Percentiles rank a stretch among this genome's conserved stretches.
Evolutionary conservation across 2,797 vertebrate species (phyloP).

Genomic region (Coregonus sp.): DNA sequence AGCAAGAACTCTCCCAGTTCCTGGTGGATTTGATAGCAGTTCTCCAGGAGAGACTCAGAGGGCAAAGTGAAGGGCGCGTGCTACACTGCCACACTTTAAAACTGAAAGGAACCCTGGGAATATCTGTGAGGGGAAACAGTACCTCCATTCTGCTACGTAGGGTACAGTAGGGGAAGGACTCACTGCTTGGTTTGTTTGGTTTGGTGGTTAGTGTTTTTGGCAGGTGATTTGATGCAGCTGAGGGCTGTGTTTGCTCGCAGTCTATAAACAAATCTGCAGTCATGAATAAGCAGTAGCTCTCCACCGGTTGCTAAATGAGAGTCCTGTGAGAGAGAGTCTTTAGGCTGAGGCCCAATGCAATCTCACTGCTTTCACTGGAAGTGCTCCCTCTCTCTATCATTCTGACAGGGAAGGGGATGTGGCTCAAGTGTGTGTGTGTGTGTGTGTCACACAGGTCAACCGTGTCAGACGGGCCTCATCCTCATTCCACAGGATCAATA

Average conservation of each 20-base stretch:
- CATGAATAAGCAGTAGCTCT: constrained; percentile 46
- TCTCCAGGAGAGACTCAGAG: constrained; percentile 21
- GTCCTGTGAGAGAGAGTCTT: constrained; percentile 31
- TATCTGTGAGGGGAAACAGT: constrained; percentile 17
- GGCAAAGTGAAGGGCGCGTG: constrained; percentile 16
- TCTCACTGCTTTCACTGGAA: constrained; percentile 37
- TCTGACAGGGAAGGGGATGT: constrained; percentile 17
- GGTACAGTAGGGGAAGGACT: neutral
- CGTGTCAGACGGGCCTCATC: constrained; percentile 53
- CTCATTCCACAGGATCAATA: constrained; percentile 66
- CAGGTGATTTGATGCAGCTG: constrained; percentile 42
- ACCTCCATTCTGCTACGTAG: constrained; percentile 27
- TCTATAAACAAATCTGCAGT: constrained; percentile 45
- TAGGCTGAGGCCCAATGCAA: constrained; percentile 30
- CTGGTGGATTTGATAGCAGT: neutral
- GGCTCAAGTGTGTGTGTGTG: constrained; percentile 28
- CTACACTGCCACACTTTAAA: constrained; percentile 9
- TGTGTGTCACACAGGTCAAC: constrained; percentile 43
- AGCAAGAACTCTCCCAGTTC: neutral
- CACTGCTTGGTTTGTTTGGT: constrained; percentile 1
- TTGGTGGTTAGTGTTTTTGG: constrained; percentile 26
- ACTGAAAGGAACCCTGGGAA: neutral
- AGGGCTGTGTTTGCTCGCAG: constrained; percentile 28
- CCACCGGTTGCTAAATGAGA: constrained; percentile 45
- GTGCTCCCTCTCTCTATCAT: constrained; percentile 32